Base-by-base conservation (phyloP, 2,888 invertebrate species). In the Drosophila aldrichi region DNA sequence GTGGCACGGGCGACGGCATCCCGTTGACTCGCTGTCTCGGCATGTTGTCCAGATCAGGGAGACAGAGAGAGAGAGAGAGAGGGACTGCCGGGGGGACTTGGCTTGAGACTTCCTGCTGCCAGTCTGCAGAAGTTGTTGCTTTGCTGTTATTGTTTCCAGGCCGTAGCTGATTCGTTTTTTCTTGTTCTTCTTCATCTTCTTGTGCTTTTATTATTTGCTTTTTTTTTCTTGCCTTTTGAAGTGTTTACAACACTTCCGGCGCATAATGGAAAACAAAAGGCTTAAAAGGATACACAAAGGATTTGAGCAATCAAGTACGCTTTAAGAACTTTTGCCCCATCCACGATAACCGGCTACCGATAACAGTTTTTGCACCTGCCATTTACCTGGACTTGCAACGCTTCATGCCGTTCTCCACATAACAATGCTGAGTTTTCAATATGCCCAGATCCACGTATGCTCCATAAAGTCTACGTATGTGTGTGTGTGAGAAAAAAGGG, bases 201-300 rank as follows among this genome's bases (percentile, higher is more conserved):
- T 51, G 16, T 34, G 59, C 32, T 70, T 67, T 25, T 25, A 25
- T 25, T 25, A 5, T 25, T 4, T 5, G 3, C 0, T 25, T 7
- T 25, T 44, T 44, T 40, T 58, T 44, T 44, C 36, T 58, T 63
- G 29, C 29, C 46, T 66, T 51, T 70, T 75, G 71, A 82, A 81
- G 83, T 88, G 83, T 86, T 87, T 86, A 82, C 86, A 86, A 82
- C 87, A 88, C 87, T 88, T 88, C 87, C 87, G 87, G 81, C 84
- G 75, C 79, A 83, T 84, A 86, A 83, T 86, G 86, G 86, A 87
- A 87, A 87, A 86, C 87, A 87, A 88, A 86, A 88, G 88, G 85
- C 88, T 88, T 86, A 88, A 86, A 86, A 84, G 87, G 87, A 87
- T 87, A 88, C 88, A 88, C 87, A 88, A 88, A 88, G 88, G 88